Evolutionary conservation across 2,113 vertebrate species (phyloP).

Genomic region (Coptodon rendalli): DNA sequence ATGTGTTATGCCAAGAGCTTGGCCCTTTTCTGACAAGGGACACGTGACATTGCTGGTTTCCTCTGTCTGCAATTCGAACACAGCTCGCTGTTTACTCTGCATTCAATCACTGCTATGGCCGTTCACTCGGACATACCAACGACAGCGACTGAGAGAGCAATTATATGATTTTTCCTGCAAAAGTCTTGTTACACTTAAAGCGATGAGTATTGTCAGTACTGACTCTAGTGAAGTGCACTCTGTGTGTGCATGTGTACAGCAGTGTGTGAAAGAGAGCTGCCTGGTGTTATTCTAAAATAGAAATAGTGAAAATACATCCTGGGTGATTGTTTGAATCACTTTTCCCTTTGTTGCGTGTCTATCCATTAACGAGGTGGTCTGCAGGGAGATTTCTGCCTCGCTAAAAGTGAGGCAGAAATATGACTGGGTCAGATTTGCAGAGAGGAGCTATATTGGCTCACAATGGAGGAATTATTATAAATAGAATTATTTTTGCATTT

Average conservation of each 20-base stretch:
- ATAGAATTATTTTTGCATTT: neutral
- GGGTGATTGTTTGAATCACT: neutral
- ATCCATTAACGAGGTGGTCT: neutral
- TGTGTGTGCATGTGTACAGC: neutral
- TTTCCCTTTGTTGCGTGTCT: neutral
- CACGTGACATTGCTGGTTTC: neutral
- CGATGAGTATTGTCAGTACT: fast-evolving
- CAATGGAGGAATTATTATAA: neutral
- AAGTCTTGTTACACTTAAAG: neutral
- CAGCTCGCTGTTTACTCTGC: neutral
- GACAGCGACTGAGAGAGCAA: neutral
- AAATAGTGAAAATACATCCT: neutral
- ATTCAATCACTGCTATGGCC: fast-evolving
- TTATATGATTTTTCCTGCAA: neutral
- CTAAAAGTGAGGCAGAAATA: neutral
- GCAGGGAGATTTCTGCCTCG: neutral
- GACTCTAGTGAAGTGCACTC: neutral
- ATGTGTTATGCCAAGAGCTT: slow-evolving; percentile 25
- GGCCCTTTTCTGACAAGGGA: neutral
- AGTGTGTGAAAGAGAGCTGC: neutral
- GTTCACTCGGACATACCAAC: fast-evolving
- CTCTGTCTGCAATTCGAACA: fast-evolving
- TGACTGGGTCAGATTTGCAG: neutral
- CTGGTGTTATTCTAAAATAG: neutral
- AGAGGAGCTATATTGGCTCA: neutral